phyloP scores from a whole-genome alignment of 2,113 vertebrate genomes.

The Sarotherodon lohbergeri region DNA sequence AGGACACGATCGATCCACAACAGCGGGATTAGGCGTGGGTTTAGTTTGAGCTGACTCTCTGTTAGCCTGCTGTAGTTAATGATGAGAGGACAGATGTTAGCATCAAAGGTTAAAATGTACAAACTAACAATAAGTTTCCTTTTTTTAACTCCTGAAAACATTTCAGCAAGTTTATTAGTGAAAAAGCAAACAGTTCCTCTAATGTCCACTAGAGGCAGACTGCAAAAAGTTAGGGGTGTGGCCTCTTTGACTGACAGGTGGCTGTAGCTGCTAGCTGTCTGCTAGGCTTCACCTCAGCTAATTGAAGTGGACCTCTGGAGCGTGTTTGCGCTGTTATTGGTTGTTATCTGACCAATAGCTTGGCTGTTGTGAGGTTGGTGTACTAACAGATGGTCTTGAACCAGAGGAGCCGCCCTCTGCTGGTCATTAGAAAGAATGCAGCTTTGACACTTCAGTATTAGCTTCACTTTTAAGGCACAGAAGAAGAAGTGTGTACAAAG shows the following conservation, averaged over 20 bases:
- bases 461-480: not conserved
- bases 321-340: not conserved
- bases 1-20: not conserved
- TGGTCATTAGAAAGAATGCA: not conserved
- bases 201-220: not conserved
- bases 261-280: not conserved
- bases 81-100: not conserved
- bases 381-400: not conserved
- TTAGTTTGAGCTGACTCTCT: not conserved
- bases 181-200: not conserved
- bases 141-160: not conserved
- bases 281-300: not conserved
- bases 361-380: not conserved
- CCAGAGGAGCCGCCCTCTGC: not conserved
- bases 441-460: not conserved
- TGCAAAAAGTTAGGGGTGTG: not conserved
- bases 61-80: accelerated
- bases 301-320: not conserved
- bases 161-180: not conserved
- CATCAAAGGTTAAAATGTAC: not conserved
- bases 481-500: not conserved
- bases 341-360: not conserved
- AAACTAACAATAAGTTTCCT: not conserved
- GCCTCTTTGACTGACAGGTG: not conserved
- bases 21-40: not conserved